Conservation (phyloP, 35 echinoderm and acorn worm genomes). For the Apostichopus californicus region DNA sequence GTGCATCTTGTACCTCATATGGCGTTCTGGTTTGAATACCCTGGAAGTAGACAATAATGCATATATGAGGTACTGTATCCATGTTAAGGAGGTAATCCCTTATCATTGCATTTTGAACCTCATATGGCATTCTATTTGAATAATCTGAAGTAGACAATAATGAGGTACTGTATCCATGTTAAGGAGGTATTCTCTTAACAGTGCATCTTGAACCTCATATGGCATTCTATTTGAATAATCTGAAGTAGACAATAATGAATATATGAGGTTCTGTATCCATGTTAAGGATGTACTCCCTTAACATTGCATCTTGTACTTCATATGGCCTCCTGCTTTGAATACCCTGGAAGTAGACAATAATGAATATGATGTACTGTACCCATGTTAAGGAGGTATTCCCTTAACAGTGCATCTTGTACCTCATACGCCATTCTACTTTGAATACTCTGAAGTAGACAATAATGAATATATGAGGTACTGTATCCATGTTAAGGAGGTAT, state of each 20-base stretch:
- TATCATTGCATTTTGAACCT: too few relatives aligned
- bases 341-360: background rate
- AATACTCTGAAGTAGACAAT: conserved; percentile 63
- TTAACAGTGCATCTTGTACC: conserved; percentile 95
- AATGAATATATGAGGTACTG: too few relatives aligned
- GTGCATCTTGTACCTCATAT: conserved; percentile 95
- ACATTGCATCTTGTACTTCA: too few relatives aligned
- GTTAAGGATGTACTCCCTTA: too few relatives aligned
- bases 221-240: conserved; percentile 93
- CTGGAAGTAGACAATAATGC: conserved; percentile 1
- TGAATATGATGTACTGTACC: conserved; percentile 84
- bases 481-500: too few relatives aligned
- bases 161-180: conserved; percentile 42
- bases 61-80: background rate
- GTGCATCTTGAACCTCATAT: conserved; percentile 95
- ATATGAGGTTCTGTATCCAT: background rate
- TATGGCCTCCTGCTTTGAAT: too few relatives aligned
- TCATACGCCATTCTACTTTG: conserved; percentile 89
- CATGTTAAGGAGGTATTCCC: conserved; percentile 78
- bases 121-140: too few relatives aligned
- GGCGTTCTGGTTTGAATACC: conserved; percentile 94
- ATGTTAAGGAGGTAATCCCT: too few relatives aligned
- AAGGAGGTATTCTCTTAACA: conserved; percentile 56
- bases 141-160: conserved; percentile 10
- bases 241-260: background rate